Percentiles rank a stretch among this genome's conserved stretches.
Conservation (phyloP, 2,888 invertebrate genomes). For the Drosophila infuscata region DNA sequence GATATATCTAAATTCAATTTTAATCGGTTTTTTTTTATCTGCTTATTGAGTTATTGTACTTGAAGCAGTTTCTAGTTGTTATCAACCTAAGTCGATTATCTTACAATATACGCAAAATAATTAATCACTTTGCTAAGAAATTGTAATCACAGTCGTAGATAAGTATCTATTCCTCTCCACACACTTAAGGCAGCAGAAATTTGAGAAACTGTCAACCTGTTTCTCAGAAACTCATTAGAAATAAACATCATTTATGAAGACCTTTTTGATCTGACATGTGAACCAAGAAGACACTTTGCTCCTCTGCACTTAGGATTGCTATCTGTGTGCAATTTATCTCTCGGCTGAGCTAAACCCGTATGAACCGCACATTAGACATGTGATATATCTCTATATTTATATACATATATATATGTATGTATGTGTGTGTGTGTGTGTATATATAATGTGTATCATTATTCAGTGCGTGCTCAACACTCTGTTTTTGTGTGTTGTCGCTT, state of each 20-base stretch:
- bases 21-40: neutral
- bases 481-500: conserved; percentile 44
- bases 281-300: conserved; percentile 23
- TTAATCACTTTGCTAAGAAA: neutral
- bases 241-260: conserved; percentile 21
- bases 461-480: conserved; percentile 63
- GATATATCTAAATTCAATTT: too few species aligned
- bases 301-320: conserved; percentile 31
- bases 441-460: conserved; percentile 61
- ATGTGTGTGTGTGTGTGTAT: neutral
- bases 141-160: conserved; percentile 7
- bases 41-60: neutral
- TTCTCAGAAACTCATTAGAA: conserved; percentile 15
- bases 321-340: conserved; percentile 48
- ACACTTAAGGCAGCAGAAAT: neutral
- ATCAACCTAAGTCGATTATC: neutral
- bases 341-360: conserved; percentile 26
- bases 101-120: neutral
- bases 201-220: conserved; percentile 21
- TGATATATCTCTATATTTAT: neutral
- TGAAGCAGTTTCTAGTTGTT: neutral
- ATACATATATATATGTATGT: conserved; percentile 4
- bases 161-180: neutral
- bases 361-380: conserved; percentile 37
- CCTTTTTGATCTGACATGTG: conserved; percentile 42